These are phyloP conservation scores for Xiphorhynchus erythropygius DNA, from an alignment of 2,797 vertebrate genomes.

Conservation along the genomic window DNA sequence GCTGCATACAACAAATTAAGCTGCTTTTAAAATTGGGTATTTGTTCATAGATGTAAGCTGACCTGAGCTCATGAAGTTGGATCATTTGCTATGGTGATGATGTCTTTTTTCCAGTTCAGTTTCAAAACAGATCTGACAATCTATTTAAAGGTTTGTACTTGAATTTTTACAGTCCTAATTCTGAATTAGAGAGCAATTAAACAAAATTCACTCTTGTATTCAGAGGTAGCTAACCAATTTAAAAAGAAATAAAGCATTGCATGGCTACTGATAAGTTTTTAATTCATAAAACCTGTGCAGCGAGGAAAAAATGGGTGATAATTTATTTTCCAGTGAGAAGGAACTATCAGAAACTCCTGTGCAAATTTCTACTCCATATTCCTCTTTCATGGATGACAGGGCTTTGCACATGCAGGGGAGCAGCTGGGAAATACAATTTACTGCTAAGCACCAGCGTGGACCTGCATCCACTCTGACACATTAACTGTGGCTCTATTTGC, in stretches of 20 bases:
- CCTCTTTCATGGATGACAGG: not conserved
- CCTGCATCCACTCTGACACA: not conserved
- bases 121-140: conserved; percentile 22
- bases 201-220: not conserved
- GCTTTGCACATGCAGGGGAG: not conserved
- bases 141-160: not conserved
- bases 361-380: not conserved
- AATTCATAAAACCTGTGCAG: not conserved
- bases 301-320: not conserved
- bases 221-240: not conserved
- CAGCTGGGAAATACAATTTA: conserved; percentile 12
- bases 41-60: conserved; percentile 23
- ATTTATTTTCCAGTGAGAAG: not conserved
- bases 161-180: conserved; percentile 1
- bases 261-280: not conserved
- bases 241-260: not conserved
- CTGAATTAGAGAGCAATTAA: not conserved
- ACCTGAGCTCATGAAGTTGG: conserved; percentile 22
- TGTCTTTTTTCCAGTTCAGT: conserved; percentile 19
- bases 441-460: not conserved
- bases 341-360: not conserved
- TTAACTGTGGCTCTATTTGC: not conserved
- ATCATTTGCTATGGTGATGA: conserved; percentile 28
- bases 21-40: not conserved
- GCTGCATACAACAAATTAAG: not conserved